phyloP scores from a whole-genome alignment of 2,797 vertebrate genomes.

The Emydoidea blandingii region DNA sequence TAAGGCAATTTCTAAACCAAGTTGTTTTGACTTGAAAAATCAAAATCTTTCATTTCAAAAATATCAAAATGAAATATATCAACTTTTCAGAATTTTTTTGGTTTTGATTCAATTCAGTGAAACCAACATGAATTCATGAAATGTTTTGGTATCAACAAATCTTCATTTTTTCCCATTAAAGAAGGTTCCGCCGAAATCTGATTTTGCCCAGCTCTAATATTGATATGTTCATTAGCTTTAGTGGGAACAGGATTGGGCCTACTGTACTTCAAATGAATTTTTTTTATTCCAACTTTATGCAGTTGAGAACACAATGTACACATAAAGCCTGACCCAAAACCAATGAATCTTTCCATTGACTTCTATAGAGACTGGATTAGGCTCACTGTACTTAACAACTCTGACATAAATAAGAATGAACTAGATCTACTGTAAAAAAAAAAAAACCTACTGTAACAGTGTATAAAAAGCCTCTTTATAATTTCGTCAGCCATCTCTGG shows the following conservation, averaged over 20 bases:
- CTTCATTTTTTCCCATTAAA: background rate
- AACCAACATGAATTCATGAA: background rate
- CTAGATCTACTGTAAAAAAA: background rate
- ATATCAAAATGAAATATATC: background rate
- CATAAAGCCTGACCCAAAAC: background rate
- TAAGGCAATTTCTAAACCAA: background rate
- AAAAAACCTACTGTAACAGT: background rate
- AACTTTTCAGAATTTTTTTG: background rate
- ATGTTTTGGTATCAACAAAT: background rate
- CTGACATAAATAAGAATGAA: accelerated
- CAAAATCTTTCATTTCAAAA: background rate
- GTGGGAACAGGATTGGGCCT: background rate
- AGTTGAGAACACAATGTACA: background rate
- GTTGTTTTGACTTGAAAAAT: background rate
- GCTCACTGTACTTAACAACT: background rate
- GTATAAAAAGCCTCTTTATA: too few relatives aligned
- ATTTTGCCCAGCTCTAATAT: background rate
- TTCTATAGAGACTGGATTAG: background rate
- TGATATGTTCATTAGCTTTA: background rate
- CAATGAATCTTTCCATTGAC: background rate
- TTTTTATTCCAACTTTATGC: background rate
- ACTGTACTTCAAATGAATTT: background rate
- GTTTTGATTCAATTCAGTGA: background rate
- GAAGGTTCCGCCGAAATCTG: background rate
- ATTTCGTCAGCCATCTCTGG: background rate